A percentile compares a stretch with the other conserved stretches of the same genome.
Conservation (phyloP, 1,140 invertebrate species). For the Pseudachorutes palmiensis region DNA sequence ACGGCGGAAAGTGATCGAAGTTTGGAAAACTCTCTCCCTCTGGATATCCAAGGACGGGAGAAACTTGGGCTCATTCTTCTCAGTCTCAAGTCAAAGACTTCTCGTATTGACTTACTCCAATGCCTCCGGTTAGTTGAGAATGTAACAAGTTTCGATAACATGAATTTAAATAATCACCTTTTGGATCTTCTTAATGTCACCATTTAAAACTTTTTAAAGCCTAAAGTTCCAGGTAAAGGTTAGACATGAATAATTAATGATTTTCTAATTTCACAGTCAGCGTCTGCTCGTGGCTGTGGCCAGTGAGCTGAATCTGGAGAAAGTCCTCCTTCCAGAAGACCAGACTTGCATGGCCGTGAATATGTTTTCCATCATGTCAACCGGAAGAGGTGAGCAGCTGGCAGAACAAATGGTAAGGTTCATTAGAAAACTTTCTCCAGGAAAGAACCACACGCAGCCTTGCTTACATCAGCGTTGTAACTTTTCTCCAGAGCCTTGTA, state of each 20-base stretch:
- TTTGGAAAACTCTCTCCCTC: no score
- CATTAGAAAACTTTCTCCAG: neutral
- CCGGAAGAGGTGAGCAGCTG: conserved; percentile 32
- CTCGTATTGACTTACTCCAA: conserved; percentile 19
- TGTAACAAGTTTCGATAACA: no score
- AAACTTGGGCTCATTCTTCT: conserved; percentile 4
- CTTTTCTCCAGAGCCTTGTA: conserved; percentile 14
- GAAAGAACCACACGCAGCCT: neutral
- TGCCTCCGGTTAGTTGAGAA: conserved; percentile 22
- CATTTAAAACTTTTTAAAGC: no score
- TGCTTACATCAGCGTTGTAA: neutral
- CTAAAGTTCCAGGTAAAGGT: no score
- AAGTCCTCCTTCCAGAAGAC: conserved; percentile 30
- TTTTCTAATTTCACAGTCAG: conserved; percentile 10
- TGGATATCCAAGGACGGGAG: conserved; percentile 2
- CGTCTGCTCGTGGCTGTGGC: conserved; percentile 17
- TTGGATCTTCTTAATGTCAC: no score
- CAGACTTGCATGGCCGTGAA: conserved; percentile 32
- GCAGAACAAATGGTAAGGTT: conserved; percentile 33
- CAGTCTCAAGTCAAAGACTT: conserved; percentile 22
- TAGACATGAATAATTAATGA: neutral
- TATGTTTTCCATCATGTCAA: conserved; percentile 33
- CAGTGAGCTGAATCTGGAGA: conserved; percentile 11
- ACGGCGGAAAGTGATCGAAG: neutral
- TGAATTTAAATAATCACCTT: no score